Evolutionary conservation across 1,140 invertebrate genomes (phyloP).

Genomic region (Spodoptera litura): DNA sequence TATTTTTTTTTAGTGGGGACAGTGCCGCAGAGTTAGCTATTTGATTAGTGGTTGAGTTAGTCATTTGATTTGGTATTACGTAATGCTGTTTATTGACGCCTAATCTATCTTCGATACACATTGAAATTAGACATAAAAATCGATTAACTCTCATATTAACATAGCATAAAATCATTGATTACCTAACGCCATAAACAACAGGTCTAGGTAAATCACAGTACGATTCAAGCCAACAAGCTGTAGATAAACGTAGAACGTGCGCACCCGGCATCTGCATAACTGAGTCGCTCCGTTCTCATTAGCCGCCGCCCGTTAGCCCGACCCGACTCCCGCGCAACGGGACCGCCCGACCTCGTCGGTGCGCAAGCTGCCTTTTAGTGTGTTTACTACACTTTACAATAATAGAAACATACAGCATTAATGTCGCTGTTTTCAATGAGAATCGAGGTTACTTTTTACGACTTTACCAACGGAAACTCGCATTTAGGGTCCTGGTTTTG

Average conservation of each 20-base stretch:
- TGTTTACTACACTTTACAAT: constrained; percentile 48
- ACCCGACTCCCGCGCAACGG: constrained; percentile 71
- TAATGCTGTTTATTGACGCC: no score
- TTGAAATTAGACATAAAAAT: neutral
- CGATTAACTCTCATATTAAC: neutral
- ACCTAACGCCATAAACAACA: constrained; percentile 25
- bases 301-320: constrained; percentile 75
- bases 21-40: no score
- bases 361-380: constrained; percentile 40
- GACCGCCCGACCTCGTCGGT: constrained; percentile 69
- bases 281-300: constrained; percentile 77
- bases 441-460: constrained; percentile 1
- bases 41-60: no score
- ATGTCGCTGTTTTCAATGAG: constrained; percentile 9
- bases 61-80: no score
- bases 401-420: constrained; percentile 40
- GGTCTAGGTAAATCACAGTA: constrained; percentile 41
- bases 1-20: no score
- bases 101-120: neutral
- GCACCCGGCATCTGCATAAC: constrained; percentile 79
- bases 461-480: neutral
- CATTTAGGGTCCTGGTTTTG: neutral
- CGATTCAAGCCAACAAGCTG: constrained; percentile 42
- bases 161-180: neutral
- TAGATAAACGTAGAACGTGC: constrained; percentile 53